phyloP scores from a whole-genome alignment of 2,888 invertebrate species.

The Ophion ellenae region DNA sequence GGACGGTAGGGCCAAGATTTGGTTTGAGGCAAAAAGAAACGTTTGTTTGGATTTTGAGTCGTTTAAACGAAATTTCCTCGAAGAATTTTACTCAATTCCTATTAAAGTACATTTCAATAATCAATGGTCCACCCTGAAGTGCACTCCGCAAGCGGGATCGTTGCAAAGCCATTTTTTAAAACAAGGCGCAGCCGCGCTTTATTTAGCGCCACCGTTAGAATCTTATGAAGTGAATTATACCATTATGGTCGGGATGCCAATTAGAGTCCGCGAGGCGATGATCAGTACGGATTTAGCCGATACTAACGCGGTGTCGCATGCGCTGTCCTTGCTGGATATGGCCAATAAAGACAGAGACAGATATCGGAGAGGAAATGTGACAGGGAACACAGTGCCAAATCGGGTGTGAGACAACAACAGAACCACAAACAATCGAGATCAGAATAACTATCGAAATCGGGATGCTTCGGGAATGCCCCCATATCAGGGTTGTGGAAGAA shows the following conservation, averaged over 20 bases:
- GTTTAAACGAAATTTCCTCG: slow-evolving; percentile 32
- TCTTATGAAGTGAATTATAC: slow-evolving; percentile 36
- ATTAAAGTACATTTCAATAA: slow-evolving; percentile 36
- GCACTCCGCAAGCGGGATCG: slow-evolving; percentile 24
- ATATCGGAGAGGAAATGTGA: no score
- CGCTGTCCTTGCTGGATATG: slow-evolving; percentile 35
- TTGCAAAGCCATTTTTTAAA: slow-evolving; percentile 50
- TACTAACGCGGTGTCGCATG: slow-evolving; percentile 10
- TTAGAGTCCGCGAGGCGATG: slow-evolving; percentile 18
- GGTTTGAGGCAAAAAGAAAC: no score
- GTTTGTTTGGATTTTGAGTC: no score
- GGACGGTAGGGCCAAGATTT: slow-evolving; percentile 33
- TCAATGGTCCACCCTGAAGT: slow-evolving; percentile 27
- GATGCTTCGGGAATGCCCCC: not conserved
- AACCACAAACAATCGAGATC: no score
- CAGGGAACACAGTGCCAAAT: no score
- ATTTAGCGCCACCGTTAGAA: slow-evolving; percentile 32
- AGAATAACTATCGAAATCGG: no score
- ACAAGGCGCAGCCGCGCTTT: slow-evolving; percentile 20
- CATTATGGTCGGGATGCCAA: not conserved
- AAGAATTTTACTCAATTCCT: slow-evolving; percentile 56
- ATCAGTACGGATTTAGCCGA: slow-evolving; percentile 18
- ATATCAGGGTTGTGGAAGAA: not conserved
- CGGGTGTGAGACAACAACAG: no score
- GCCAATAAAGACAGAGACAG: slow-evolving; percentile 2